Evolutionary conservation across 2,113 vertebrate species (phyloP), one percentile per base, ranked within the genome.

Genomic region (Nesoenas mayeri): DNA sequence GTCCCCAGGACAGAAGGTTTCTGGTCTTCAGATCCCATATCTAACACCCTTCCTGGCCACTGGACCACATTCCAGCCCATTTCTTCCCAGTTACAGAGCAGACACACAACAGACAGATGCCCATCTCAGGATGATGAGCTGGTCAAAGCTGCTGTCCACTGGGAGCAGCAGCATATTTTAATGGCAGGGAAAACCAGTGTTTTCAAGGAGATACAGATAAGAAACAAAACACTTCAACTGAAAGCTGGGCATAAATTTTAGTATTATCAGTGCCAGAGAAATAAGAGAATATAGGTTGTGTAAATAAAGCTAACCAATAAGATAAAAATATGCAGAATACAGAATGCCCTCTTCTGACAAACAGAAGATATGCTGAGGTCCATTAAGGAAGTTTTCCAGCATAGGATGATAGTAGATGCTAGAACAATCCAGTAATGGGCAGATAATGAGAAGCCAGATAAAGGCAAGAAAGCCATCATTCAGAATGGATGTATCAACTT

Each of bases 101-200:
- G 48, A 51, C 32, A 53, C n/a, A 54, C 38, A 15, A 9, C 17
- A 62, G 34, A 56, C 10, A 47, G 48, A 36, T 21, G 48, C 14
- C 29, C 9, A 29, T 12, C 19, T 75, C 65, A n/a, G 29, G 28
- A 38, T 11, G 32, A n/a, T 4, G 60, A 19, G 40, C n/a, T 25
- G 16, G 42, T 38, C 64, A 86, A 79, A 79, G 57, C 85, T 69
- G 64, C 64, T 78, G 64, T 9, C 21, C 57, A 15, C 8, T 3
- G 40, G 36, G 34, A 84, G 53, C 82, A 62, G 15, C 4, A 36
- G 2, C 50, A 3, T 8, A 34, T 29, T 28, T 13, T 3, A 58
- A 54, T 0, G 4, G 38, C 65, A 80, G 6, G 24, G 36, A 40
- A 57, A 69, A 65, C 3, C 21, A n/a, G 0, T 22, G 9, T 36